Base-by-base conservation (phyloP, 2,113 vertebrate species). In the Bos javanicus region DNA sequence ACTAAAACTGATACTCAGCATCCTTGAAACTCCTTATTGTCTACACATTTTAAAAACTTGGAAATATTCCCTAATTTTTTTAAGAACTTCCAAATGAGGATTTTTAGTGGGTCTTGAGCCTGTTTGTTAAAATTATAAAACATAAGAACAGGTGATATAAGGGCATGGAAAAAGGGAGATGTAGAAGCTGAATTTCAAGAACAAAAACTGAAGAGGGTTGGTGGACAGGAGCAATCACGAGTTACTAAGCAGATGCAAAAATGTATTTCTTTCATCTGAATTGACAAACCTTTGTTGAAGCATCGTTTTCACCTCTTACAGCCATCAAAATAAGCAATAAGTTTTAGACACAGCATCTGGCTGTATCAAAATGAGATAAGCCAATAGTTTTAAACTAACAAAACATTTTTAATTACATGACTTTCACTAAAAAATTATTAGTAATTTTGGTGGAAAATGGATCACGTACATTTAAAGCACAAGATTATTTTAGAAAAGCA, bases 51-150 rank as follows among this genome's bases (percentile, higher is more conserved):
- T 13, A 87, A 91, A 92, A 89, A 91, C 84, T 19, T 90, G 23
- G 30, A 91, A 97, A 59, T 90, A 84, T 28, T 95, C 97, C 86
- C 87, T 87, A n/a, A 46, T 56, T 33, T 81, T 23, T 62, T 96
- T 85, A 85, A 90, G 95, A 91, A 76, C 21, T 95, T 93, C 52
- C 84, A 95, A 87, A 94, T 89, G 26, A 96, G 74, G 26, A 71
- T 33, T 43, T 92, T 87, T 64, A 92, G 50, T 25, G 11, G 14
- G 46, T 81, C 23, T 57, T 57, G 60, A 94, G n/a, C 30, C 25
- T 64, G 13, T 83, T 71, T 84, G 39, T 89, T 74, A 90, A 90
- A 95, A 82, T 89, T 43, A 48, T 25, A 50, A 85, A 85, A 78
- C 23, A 67, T 91, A 96, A 95, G 64, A 85, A 85, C 5, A 74